These are phyloP conservation scores for Frankliniella intonsa DNA, from an alignment of 2,888 invertebrate genomes.

Conservation along the genomic window DNA sequence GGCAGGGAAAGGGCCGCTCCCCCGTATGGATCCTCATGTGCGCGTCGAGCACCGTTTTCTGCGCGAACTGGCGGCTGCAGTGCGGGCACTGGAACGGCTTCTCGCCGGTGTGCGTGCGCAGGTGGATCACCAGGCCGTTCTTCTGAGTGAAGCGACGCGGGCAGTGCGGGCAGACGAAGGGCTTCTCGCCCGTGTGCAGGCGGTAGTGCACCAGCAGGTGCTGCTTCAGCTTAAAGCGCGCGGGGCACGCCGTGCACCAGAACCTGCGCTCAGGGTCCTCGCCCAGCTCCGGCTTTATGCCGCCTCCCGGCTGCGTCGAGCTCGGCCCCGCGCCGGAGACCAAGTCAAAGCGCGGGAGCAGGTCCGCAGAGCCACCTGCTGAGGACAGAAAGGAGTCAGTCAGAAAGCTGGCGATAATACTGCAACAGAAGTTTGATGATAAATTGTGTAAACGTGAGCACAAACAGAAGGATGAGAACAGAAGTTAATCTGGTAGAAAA, in stretches of 20 bases:
- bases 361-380: too few species aligned
- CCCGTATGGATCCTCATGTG: conserved; percentile 7
- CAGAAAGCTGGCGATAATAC: too few species aligned
- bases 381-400: too few species aligned
- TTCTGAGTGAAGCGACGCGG: not conserved
- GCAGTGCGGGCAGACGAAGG: not conserved
- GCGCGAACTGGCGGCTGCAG: not conserved
- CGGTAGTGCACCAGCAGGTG: not conserved
- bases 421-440: too few species aligned
- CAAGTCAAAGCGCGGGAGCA: too few species aligned
- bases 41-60: not conserved
- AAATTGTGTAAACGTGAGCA: too few species aligned
- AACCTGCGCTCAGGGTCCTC: not conserved
- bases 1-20: not conserved
- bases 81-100: not conserved
- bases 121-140: not conserved
- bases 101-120: not conserved
- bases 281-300: not conserved
- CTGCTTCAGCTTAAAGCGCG: conserved; percentile 1
- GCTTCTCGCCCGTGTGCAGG: not conserved
- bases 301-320: too few species aligned
- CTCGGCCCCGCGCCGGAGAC: too few species aligned
- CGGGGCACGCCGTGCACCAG: not conserved
- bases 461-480: too few species aligned
- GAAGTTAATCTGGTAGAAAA: not conserved